phyloP scores from a whole-genome alignment of 2,113 vertebrate genomes.

The Tyrannus savana region DNA sequence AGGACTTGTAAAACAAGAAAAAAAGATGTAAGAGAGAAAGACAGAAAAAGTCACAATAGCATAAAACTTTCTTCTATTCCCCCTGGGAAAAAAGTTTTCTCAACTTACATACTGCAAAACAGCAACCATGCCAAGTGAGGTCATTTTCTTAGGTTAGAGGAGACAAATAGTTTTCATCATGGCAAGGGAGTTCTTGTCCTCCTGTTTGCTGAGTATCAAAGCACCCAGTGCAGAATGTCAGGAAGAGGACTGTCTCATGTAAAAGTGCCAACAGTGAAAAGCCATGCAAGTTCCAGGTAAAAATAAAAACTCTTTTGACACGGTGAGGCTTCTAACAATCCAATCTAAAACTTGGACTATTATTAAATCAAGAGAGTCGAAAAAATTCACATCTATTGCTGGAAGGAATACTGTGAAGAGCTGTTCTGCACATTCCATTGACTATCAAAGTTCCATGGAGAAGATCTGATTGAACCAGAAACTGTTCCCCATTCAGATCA shows the following conservation, averaged over 20 bases:
- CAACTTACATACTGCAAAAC: neutral
- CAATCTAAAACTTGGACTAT: neutral
- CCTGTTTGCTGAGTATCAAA: slow-evolving; percentile 5
- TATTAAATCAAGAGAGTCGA: neutral
- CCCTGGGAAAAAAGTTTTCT: neutral
- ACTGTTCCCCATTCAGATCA: neutral
- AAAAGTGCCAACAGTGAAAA: neutral
- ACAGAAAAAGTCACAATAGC: neutral
- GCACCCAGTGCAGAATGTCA: neutral
- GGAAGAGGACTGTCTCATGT: neutral
- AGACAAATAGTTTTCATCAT: neutral
- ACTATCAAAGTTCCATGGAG: neutral
- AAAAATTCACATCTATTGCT: neutral
- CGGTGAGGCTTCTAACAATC: neutral
- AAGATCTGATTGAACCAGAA: neutral
- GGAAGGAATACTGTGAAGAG: neutral
- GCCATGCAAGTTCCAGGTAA: neutral
- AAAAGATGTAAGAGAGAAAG: neutral
- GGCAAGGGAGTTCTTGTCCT: neutral
- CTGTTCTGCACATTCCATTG: neutral
- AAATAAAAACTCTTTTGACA: neutral
- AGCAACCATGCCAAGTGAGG: neutral
- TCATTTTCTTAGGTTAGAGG: slow-evolving; percentile 6
- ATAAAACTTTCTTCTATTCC: neutral
- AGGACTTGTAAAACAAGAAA: neutral